Conservation (phyloP, 2,888 invertebrate species). For the Macropis europaea region DNA sequence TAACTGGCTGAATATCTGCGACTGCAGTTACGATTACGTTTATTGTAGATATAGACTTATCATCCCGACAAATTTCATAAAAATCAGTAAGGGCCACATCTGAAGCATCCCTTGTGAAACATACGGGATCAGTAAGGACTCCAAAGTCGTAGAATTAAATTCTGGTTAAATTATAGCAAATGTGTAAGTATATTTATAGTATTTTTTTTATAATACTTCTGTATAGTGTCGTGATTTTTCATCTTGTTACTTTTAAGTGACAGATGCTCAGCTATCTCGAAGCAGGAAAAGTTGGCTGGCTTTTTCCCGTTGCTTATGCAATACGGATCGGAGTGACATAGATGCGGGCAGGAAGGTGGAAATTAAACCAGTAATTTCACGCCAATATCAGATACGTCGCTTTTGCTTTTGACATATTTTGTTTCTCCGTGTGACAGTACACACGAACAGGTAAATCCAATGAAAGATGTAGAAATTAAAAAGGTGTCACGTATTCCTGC, state of each 20-base stretch:
- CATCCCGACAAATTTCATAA: no score
- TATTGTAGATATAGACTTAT: no score
- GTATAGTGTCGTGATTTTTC: background rate
- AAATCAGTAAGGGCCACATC: no score
- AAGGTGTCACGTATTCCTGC: no score
- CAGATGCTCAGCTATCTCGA: background rate
- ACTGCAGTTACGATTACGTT: no score
- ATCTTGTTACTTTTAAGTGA: background rate
- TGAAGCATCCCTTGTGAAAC: no score
- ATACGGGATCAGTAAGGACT: no score
- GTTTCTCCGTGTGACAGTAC: conserved; percentile 26
- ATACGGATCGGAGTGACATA: background rate
- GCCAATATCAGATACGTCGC: conserved; percentile 23
- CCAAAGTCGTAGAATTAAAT: no score
- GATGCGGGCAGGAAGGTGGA: conserved; percentile 1
- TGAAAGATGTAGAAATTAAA: conserved; percentile 18
- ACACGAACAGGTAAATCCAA: conserved; percentile 1
- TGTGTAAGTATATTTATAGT: background rate
- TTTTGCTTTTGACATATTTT: conserved; percentile 10
- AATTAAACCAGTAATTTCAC: conserved; percentile 11
- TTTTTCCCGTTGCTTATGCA: background rate
- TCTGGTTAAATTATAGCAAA: no score
- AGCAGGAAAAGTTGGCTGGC: background rate
- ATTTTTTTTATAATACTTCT: background rate
- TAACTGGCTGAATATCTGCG: no score